Conservation (phyloP, 2,797 vertebrate genomes). For the Anisognathus igniventris region DNA sequence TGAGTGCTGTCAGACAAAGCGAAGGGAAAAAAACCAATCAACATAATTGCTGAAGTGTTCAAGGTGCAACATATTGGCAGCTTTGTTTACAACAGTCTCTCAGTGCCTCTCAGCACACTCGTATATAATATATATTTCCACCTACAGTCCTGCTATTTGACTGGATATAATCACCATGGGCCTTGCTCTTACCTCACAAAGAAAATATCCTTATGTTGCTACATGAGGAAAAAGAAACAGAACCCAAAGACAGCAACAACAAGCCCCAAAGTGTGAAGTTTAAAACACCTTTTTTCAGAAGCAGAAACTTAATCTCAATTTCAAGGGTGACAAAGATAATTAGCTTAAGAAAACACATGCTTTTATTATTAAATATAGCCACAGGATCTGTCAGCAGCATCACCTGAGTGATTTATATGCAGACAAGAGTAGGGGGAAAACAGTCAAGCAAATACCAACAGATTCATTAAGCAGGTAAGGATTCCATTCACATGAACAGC, state of each 20-base stretch:
- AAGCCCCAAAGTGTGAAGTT: fast-evolving
- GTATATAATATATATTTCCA: neutral
- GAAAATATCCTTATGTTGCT: neutral
- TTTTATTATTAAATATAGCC: slow-evolving; percentile 12
- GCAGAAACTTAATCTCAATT: neutral
- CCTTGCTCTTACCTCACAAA: neutral
- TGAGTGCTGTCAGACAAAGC: neutral
- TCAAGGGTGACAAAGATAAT: slow-evolving; percentile 12
- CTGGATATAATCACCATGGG: neutral
- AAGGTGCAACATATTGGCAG: neutral
- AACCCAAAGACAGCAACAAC: neutral
- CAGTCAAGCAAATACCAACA: neutral
- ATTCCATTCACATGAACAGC: neutral
- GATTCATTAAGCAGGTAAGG: neutral
- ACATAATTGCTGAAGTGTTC: neutral
- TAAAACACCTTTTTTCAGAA: neutral
- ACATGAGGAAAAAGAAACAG: neutral
- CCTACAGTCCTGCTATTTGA: neutral
- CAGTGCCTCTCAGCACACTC: neutral
- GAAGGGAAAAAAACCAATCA: neutral
- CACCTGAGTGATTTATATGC: slow-evolving; percentile 3
- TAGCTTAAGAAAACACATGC: neutral
- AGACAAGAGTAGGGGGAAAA: neutral
- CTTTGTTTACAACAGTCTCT: neutral
- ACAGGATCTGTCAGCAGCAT: neutral